phyloP scores from a whole-genome alignment of 2,888 invertebrate species.

The Syrista parreyssii region DNA sequence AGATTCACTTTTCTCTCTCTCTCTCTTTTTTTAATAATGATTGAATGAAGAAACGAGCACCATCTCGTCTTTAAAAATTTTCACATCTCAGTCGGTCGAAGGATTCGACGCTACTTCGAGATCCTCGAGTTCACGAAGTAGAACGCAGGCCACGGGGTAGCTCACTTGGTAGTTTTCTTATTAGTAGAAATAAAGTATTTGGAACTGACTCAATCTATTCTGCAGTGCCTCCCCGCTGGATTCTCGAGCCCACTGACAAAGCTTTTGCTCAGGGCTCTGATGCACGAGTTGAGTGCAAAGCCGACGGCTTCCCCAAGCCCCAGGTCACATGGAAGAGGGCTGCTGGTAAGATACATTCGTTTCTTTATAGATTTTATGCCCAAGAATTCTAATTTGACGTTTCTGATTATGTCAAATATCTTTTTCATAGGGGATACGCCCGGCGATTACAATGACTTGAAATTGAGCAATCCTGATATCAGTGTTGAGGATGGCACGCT shows the following conservation, averaged over 20 bases:
- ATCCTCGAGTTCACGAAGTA: too few species aligned
- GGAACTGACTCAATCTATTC: constrained; percentile 48
- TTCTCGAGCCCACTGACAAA: constrained; percentile 93
- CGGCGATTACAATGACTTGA: constrained; percentile 93
- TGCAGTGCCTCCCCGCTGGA: constrained; percentile 96
- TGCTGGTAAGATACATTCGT: constrained; percentile 75
- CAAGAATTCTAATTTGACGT: constrained; percentile 2
- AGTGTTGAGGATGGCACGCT: constrained; percentile 95
- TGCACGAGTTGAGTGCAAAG: constrained; percentile 94
- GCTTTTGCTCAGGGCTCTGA: constrained; percentile 95
- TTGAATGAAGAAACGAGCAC: too few species aligned
- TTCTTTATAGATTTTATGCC: neutral
- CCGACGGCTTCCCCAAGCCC: constrained; percentile 95
- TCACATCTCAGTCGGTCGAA: too few species aligned
- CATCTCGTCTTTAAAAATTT: too few species aligned
- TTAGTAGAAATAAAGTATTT: constrained; percentile 26
- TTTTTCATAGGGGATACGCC: constrained; percentile 81
- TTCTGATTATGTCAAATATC: constrained; percentile 11
- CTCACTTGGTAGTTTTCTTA: constrained; percentile 35
- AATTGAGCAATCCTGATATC: constrained; percentile 89
- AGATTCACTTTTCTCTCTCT: too few species aligned
- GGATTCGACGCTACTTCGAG: too few species aligned
- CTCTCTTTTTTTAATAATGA: too few species aligned
- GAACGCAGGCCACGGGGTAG: constrained; percentile 21
- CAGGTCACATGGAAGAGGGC: constrained; percentile 96